Evolutionary conservation across 92 coral and sea anemone species (phyloP).

Genomic region (Phenganax stokvisi): DNA sequence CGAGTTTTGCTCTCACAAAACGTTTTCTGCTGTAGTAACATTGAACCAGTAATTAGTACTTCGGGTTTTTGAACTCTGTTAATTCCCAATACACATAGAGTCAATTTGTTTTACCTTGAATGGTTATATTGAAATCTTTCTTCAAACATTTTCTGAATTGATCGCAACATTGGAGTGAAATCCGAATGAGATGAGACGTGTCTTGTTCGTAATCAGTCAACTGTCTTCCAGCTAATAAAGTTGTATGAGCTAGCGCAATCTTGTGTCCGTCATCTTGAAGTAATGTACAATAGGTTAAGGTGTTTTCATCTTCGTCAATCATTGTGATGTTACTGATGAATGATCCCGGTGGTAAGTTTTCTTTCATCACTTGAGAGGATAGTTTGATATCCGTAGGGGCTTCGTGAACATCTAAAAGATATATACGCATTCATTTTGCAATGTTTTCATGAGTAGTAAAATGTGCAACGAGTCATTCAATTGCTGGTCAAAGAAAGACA

Average conservation of each 20-base stretch:
- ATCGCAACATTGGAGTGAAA: slow-evolving; percentile 74
- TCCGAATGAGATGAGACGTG: slow-evolving; percentile 41
- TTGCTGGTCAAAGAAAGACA: too few relatives aligned
- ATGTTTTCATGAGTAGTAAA: too few relatives aligned
- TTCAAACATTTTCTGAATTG: slow-evolving; percentile 44
- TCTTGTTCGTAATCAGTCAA: slow-evolving; percentile 62
- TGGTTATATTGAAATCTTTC: slow-evolving; percentile 55
- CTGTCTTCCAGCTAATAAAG: slow-evolving; percentile 65
- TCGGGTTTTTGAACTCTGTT: too few relatives aligned
- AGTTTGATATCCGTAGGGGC: slow-evolving; percentile 70
- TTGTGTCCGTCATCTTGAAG: slow-evolving; percentile 61
- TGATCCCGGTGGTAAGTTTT: slow-evolving; percentile 56
- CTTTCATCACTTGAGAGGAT: slow-evolving; percentile 34
- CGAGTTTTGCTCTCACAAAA: too few relatives aligned
- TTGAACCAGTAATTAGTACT: too few relatives aligned
- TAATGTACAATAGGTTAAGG: slow-evolving; percentile 53
- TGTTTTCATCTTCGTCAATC: slow-evolving; percentile 71
- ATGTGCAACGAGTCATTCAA: too few relatives aligned
- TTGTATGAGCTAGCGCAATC: slow-evolving; percentile 52
- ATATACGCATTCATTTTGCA: too few relatives aligned
- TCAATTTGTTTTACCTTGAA: slow-evolving; percentile 48
- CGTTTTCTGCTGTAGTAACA: too few relatives aligned
- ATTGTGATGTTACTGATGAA: slow-evolving; percentile 63
- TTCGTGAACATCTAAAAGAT: slow-evolving; percentile 64
- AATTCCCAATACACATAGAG: too few relatives aligned